Base-by-base conservation (phyloP, 2,797 vertebrate genomes). In the Amblyopsis hoosieri region DNA sequence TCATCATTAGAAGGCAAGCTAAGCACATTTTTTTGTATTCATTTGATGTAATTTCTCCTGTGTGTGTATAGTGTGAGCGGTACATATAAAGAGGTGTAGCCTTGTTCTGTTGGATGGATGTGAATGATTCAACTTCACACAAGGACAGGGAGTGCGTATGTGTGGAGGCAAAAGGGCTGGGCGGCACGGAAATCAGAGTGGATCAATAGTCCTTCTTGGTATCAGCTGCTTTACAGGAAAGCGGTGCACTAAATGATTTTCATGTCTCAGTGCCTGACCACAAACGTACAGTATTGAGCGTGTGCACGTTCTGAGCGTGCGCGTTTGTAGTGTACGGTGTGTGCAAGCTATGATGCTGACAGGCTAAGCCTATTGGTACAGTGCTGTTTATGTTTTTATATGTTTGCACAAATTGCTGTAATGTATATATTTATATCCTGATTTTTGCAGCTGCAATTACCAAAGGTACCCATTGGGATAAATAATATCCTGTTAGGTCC, bases 151-250 rank as follows among this genome's bases (percentile, higher is more conserved):
- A 0, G 3, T 23, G 23, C 23, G 23, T 23, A 23, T 23, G 23
- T 23, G 23, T 23, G 23, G 23, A 23, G 23, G 23, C 23, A 23
- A 33, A 59, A 61, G 19, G 46, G 6, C 51, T 53, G 23, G 45
- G 3, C 42, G 50, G 56, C 23, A 15, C 61, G 50, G 58, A 74
- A 71, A 60, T 9, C 14, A 61, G 23, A 62, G 66, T 54, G 59
- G 71, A 84, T 89, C 81, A 74, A 79, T 86, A 52, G 57, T 57
- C 68, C 12, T 12, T 74, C 83, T 89, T 75, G 79, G 80, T 91
- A 87, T 79, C 84, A 80, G 42, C 37, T 57, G 54, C 65, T 75
- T 88, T 91, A 79, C 86, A 5, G 77, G 82, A 90, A 90, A 73
- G 67, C 12, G 37, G 62, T 55, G 57, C 65, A 65, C 33, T 62